These are phyloP conservation scores for Notarius quadriscutis DNA, from an alignment of 2,113 vertebrate genomes.

Conservation along the genomic window DNA sequence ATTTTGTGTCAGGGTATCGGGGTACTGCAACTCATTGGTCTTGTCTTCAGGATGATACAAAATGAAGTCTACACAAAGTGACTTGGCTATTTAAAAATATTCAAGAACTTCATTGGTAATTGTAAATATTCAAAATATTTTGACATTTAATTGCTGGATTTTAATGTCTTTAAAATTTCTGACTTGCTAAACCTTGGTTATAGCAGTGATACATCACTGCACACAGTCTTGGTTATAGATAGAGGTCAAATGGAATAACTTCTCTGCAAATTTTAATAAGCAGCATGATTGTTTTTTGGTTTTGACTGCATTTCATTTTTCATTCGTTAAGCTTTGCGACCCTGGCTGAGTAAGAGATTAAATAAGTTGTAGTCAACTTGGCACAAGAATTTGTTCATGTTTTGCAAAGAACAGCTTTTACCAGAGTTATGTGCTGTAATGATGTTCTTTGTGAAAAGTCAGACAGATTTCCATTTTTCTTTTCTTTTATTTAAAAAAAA, in stretches of 20 bases:
- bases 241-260: background rate
- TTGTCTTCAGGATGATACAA: background rate
- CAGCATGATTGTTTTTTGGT: background rate
- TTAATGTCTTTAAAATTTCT: background rate
- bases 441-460: background rate
- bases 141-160: background rate
- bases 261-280: background rate
- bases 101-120: background rate
- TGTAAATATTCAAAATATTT: background rate
- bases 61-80: background rate
- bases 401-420: background rate
- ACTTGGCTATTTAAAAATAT: background rate
- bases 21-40: background rate
- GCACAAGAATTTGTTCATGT: background rate
- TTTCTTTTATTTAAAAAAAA: no score
- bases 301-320: background rate
- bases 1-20: background rate
- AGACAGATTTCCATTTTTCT: background rate
- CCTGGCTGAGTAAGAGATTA: background rate
- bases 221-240: background rate
- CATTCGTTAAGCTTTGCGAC: background rate
- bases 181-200: background rate
- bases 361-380: background rate
- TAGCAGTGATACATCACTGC: background rate
- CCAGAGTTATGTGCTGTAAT: background rate